Evolutionary conservation across 2,113 vertebrate genomes (phyloP).

Genomic region (Cyanoderma ruficeps): DNA sequence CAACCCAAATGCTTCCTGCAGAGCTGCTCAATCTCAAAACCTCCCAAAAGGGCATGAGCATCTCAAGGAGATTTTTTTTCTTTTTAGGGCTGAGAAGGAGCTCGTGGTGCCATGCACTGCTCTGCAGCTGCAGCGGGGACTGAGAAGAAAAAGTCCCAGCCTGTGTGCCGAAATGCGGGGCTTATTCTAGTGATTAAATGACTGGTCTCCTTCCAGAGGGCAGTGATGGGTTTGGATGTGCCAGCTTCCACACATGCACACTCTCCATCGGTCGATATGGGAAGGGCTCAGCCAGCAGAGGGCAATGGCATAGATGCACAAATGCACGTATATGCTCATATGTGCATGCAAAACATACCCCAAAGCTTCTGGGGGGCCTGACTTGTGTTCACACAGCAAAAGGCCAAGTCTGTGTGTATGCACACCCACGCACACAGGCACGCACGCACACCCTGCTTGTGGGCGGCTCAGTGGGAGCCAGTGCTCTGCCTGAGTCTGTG

Average conservation of each 20-base stretch:
- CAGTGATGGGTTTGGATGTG: background rate
- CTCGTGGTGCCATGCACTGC: background rate
- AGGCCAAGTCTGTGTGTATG: background rate
- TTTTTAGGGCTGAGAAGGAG: background rate
- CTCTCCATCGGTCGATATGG: background rate
- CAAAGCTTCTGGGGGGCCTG: background rate
- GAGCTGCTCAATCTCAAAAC: background rate
- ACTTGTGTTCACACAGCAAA: accelerated
- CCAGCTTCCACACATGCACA: conserved; percentile 14
- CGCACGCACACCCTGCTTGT: background rate
- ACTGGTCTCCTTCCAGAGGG: conserved; percentile 36
- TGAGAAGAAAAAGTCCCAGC: background rate
- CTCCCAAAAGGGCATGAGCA: background rate
- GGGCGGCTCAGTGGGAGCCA: background rate
- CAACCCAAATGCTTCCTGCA: conserved; percentile 3
- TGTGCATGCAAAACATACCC: background rate
- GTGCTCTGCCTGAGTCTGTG: background rate
- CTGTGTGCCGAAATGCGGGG: accelerated
- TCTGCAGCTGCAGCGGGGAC: background rate
- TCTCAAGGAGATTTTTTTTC: conserved; percentile 7
- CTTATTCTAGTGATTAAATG: conserved; percentile 1
- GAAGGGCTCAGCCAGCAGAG: conserved; percentile 45
- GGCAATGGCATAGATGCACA: background rate
- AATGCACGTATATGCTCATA: background rate
- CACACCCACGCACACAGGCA: background rate